Conservation (phyloP, 2,888 invertebrate genomes). For the Nemoura dubitans region DNA sequence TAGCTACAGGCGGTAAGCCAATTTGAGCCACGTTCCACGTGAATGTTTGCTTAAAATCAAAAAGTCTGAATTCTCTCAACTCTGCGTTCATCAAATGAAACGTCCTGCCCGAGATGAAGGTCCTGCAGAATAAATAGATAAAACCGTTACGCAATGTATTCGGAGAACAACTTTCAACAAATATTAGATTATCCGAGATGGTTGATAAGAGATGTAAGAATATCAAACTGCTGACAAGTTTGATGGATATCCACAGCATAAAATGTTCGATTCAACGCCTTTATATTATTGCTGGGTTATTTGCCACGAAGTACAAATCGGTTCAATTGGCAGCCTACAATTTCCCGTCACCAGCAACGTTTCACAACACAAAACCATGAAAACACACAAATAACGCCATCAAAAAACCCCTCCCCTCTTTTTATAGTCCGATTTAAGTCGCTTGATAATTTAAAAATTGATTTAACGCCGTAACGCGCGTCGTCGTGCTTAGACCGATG, state of each 20-base stretch:
- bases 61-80: not conserved
- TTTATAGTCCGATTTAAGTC: not conserved
- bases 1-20: constrained; percentile 7
- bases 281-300: not conserved
- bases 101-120: not conserved
- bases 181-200: not conserved
- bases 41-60: constrained; percentile 3
- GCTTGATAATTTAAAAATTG: not conserved
- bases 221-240: not conserved
- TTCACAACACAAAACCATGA: not conserved
- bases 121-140: not conserved
- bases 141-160: not conserved
- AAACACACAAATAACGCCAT: not conserved
- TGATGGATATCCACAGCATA: too few species aligned
- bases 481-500: not conserved
- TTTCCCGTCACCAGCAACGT: not conserved
- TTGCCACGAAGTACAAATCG: not conserved
- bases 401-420: not conserved
- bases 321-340: too few species aligned
- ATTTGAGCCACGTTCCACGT: not conserved
- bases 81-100: not conserved
- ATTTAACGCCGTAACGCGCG: not conserved
- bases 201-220: not conserved
- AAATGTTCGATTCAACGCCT: too few species aligned
- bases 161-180: not conserved